A percentile compares a stretch with the other conserved stretches of the same genome.
Conservation (phyloP, 2,113 vertebrate genomes). For the Cyanoliseus patagonus region DNA sequence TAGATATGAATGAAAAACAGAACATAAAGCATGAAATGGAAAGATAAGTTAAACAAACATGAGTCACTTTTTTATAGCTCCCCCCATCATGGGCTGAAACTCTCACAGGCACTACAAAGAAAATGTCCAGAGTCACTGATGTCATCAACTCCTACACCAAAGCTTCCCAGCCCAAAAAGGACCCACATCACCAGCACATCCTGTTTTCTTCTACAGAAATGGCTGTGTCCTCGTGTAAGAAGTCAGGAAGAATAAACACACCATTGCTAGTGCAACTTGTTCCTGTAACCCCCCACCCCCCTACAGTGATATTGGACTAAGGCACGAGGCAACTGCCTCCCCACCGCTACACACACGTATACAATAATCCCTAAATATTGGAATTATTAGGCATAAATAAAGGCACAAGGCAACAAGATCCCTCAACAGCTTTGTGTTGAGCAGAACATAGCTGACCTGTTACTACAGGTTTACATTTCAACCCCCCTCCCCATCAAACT, state of each 20-base stretch:
- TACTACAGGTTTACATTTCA: not conserved
- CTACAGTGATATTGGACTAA: not conserved
- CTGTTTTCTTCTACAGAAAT: not conserved
- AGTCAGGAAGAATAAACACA: not conserved
- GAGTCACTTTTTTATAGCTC: not conserved
- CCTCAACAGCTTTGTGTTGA: not conserved
- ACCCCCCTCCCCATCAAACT: not conserved
- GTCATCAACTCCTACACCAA: not conserved
- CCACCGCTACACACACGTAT: too few species aligned
- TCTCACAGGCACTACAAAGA: not conserved
- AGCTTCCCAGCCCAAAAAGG: not conserved
- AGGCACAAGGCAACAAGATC: not conserved
- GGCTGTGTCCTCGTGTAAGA: not conserved
- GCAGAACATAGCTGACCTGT: not conserved
- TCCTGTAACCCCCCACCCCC: not conserved
- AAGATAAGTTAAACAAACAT: not conserved
- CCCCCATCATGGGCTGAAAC: not conserved
- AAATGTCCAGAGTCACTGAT: not conserved
- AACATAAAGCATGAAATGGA: not conserved
- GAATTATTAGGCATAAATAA: not conserved
- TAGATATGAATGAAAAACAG: not conserved
- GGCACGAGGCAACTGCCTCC: not conserved
- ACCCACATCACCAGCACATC: not conserved
- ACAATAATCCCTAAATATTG: not conserved
- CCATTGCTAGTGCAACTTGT: not conserved